These are phyloP conservation scores for Cryptoprocta ferox DNA, from an alignment of 2,797 vertebrate species.

Conservation along the genomic window DNA sequence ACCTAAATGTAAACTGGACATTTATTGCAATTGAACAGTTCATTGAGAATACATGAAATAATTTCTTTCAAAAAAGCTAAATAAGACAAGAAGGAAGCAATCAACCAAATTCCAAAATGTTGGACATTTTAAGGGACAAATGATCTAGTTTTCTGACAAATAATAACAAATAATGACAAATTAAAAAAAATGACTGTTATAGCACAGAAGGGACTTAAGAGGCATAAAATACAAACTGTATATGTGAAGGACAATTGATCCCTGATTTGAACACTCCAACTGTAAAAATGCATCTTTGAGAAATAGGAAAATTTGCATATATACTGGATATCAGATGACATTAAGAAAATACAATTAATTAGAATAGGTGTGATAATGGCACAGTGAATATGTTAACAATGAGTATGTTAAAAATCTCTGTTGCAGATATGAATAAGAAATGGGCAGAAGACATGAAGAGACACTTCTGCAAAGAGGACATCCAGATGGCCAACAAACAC, in stretches of 20 bases:
- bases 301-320: neutral
- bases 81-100: neutral
- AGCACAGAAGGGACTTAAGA: neutral
- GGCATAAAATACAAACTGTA: neutral
- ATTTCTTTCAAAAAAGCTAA: neutral
- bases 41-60: neutral
- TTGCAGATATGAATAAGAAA: neutral
- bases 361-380: neutral
- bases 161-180: neutral
- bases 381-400: neutral
- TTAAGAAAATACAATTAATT: neutral
- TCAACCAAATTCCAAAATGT: neutral
- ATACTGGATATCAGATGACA: neutral
- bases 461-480: neutral
- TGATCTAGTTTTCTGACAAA: neutral
- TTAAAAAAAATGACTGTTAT: neutral
- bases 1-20: neutral
- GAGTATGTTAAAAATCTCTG: neutral
- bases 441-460: neutral
- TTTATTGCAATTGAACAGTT: neutral
- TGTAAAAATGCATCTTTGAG: neutral
- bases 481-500: neutral
- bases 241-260: neutral
- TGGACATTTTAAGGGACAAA: neutral
- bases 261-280: neutral